Conservation (phyloP, 2,888 invertebrate genomes). For the Helobdella robusta region DNA sequence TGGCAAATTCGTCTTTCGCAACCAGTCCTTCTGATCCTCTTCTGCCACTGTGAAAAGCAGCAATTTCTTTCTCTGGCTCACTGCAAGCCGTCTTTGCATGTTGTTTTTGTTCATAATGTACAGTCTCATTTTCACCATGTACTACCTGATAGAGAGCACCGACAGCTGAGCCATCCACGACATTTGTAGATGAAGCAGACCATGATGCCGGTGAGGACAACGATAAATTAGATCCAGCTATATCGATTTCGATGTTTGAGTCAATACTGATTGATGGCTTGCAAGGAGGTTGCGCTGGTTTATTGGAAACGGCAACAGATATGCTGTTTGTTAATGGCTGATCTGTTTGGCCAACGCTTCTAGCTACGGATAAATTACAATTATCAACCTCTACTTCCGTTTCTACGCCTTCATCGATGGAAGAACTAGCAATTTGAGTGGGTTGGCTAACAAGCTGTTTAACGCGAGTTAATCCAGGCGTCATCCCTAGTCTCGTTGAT, state of each 20-base stretch:
- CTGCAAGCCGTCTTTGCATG: slow-evolving; percentile 52
- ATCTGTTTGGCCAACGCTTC: slow-evolving; percentile 7
- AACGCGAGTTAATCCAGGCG: slow-evolving; percentile 29
- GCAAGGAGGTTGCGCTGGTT: slow-evolving; percentile 55
- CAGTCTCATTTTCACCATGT: not conserved
- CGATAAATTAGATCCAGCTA: slow-evolving; percentile 68
- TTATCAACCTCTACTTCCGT: slow-evolving; percentile 64
- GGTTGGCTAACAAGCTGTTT: slow-evolving; percentile 38
- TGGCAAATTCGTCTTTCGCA: slow-evolving; percentile 60
- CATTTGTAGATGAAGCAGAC: slow-evolving; percentile 3
- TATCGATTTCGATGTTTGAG: slow-evolving; percentile 52
- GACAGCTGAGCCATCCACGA: slow-evolving; percentile 67
- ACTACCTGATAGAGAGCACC: slow-evolving; percentile 49
- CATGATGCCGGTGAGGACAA: slow-evolving; percentile 52
- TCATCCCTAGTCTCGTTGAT: not conserved
- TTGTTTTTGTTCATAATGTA: not conserved
- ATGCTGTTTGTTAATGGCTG: not conserved
- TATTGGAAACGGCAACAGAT: slow-evolving; percentile 30
- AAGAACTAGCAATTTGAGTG: slow-evolving; percentile 50
- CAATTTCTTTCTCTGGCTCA: slow-evolving; percentile 57
- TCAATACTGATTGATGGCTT: slow-evolving; percentile 65
- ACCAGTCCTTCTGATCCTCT: slow-evolving; percentile 77
- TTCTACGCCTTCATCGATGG: slow-evolving; percentile 86
- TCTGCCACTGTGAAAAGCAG: slow-evolving; percentile 59
- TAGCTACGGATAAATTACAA: slow-evolving; percentile 30